These are phyloP conservation scores for Limonius californicus DNA, from an alignment of 1,140 invertebrate genomes.

Conservation along the genomic window DNA sequence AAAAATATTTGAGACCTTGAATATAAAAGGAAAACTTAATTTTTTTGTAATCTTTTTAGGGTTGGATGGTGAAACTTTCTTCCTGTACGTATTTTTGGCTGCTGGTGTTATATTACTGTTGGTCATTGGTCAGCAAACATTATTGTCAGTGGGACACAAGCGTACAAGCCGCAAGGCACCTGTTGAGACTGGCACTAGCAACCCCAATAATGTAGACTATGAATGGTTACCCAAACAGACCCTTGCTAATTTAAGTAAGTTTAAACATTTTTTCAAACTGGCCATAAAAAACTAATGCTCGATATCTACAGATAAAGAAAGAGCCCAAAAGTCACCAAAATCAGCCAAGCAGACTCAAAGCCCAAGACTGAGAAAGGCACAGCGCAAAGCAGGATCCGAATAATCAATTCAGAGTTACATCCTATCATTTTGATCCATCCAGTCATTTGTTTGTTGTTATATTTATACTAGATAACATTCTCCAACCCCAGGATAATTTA, in stretches of 20 bases:
- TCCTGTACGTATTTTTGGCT: constrained; percentile 91
- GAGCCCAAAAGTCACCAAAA: constrained; percentile 39
- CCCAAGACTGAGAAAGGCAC: constrained; percentile 68
- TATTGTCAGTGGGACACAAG: constrained; percentile 73
- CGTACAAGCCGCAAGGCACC: constrained; percentile 56
- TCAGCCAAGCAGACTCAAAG: constrained; percentile 61
- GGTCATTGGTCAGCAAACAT: constrained; percentile 85
- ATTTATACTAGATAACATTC: too few relatives aligned
- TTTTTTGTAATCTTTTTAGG: constrained; percentile 45
- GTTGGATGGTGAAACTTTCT: constrained; percentile 97
- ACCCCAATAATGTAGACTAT: constrained; percentile 92
- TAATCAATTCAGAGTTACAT: too few relatives aligned
- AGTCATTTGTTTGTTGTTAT: too few relatives aligned
- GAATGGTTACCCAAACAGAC: constrained; percentile 96
- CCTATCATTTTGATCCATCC: too few relatives aligned
- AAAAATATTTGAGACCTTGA: too few relatives aligned
- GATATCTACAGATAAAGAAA: constrained; percentile 52
- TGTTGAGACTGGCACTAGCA: constrained; percentile 77
- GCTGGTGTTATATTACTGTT: constrained; percentile 83
- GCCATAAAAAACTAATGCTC: too few relatives aligned
- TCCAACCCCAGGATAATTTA: too few relatives aligned
- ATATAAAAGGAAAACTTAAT: too few relatives aligned
- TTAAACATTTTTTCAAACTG: constrained; percentile 7
- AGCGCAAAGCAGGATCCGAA: constrained; percentile 64
- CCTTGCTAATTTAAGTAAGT: constrained; percentile 77